These are phyloP conservation scores for Lipotes vexillifer DNA, from an alignment of 2,113 vertebrate species.

Conservation along the genomic window DNA sequence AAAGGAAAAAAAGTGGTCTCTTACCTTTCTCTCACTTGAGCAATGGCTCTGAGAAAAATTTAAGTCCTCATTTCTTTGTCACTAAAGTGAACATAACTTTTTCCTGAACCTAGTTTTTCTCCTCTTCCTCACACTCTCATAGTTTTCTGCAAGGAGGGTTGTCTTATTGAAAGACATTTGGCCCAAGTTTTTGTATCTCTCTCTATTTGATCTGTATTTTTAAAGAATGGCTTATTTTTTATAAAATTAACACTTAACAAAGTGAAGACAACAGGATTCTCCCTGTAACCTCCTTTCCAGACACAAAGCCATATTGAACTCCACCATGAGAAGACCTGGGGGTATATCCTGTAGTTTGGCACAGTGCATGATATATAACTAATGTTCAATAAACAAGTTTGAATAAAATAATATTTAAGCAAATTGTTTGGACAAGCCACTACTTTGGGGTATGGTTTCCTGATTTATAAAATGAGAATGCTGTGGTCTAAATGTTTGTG, in stretches of 20 bases:
- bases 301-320: background rate
- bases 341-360: background rate
- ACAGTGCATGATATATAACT: background rate
- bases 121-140: background rate
- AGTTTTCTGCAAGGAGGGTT: background rate
- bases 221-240: background rate
- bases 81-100: background rate
- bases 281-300: background rate
- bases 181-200: background rate
- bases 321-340: background rate
- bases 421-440: background rate
- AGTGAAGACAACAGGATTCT: background rate
- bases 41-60: background rate
- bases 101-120: background rate
- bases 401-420: background rate
- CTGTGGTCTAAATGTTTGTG: background rate
- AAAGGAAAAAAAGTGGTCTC: background rate
- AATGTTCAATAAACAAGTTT: background rate
- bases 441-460: background rate
- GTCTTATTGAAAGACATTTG: background rate
- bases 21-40: background rate
- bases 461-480: background rate
- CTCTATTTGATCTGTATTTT: background rate
- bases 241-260: background rate
- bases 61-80: background rate